Base-by-base conservation (phyloP, 1,140 invertebrate genomes). In the Panagrolaimus sp. region DNA sequence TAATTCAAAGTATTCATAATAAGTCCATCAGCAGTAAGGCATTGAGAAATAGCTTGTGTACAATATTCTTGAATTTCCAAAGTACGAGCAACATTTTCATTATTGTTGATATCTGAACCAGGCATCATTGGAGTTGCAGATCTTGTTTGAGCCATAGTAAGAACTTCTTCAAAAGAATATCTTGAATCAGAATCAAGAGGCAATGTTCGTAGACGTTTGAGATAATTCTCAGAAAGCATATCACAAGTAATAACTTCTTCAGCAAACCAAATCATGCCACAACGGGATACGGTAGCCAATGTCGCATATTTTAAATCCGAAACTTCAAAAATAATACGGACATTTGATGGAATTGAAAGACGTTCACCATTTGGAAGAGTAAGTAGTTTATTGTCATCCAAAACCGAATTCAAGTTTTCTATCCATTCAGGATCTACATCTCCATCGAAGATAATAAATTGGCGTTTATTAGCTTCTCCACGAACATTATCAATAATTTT, bases 401-500 rank as follows among this genome's bases (percentile, higher is more conserved):
- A 85, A 20, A 96, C 93, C 3, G 93, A 96, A 85, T 98, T 98
- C 7, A 98, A 84, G 0, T 93, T 92, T 84, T 99, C 96, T 47
- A 97, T 90, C 96, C 96, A 99, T 84, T 96, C 92, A 0, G 96
- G 95, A 84, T 98, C 96, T 84, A 73, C 72, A 68, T 97, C 93
- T 20, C 95, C 95, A 86, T 98, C 93, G 83, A 92, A 92, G 47
- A 98, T 87, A 75, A 98, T 92, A 94, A 95, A 98, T 0, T 99
- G 96, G 1, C 96, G 88, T 83, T 98, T 98, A 84, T 92, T 92
- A 66, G 97, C 92, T 86, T 99, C 96, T 45, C 96, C 96, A 81
- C 96, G 88, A 0, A 99, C 93, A 84, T 98, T 99, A 85, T 99
- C 96, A 73, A 99, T 98, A 69, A 99, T 98, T 80, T 93, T 91